These are phyloP conservation scores for Zaprionus taronus DNA, from an alignment of 1,140 invertebrate species.

Conservation along the genomic window DNA sequence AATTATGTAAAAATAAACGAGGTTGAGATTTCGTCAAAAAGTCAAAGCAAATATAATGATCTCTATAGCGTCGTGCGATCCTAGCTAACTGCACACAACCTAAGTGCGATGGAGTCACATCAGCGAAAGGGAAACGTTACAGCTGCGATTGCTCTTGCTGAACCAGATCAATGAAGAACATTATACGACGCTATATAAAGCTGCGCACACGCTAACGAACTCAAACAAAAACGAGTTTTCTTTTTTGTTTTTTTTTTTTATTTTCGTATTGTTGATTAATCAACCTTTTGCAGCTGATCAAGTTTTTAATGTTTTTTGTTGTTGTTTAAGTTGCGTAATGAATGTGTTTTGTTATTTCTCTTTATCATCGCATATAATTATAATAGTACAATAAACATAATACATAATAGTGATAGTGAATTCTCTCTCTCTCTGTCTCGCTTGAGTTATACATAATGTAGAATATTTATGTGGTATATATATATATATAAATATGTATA, in stretches of 20 bases:
- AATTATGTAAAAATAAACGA: neutral
- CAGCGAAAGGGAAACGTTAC: conserved; percentile 13
- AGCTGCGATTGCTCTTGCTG: conserved; percentile 37
- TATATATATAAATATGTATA: conserved; percentile 28
- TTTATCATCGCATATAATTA: conserved; percentile 56
- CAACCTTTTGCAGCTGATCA: conserved; percentile 30
- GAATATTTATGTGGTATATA: conserved; percentile 70
- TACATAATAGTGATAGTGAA: conserved; percentile 66
- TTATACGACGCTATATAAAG: conserved; percentile 41
- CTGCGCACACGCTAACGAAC: conserved; percentile 31
- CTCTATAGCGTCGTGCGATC: conserved; percentile 5
- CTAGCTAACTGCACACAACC: conserved; percentile 28
- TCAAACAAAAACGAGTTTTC: neutral
- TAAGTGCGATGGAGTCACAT: conserved; percentile 10
- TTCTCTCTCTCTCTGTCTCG: conserved; percentile 7
- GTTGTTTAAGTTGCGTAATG: conserved; percentile 57
- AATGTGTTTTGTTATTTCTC: conserved; percentile 64
- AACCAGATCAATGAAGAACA: conserved; percentile 41
- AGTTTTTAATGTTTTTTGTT: conserved; percentile 18
- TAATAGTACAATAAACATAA: conserved; percentile 72
- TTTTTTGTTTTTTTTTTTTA: conserved; percentile 6
- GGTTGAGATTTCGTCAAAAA: neutral
- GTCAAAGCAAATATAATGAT: conserved; percentile 2
- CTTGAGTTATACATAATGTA: conserved; percentile 61
- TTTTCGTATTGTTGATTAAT: conserved; percentile 22